These are phyloP conservation scores for Aldabrachelys gigantea DNA, from an alignment of 2,113 vertebrate genomes.

Conservation along the genomic window DNA sequence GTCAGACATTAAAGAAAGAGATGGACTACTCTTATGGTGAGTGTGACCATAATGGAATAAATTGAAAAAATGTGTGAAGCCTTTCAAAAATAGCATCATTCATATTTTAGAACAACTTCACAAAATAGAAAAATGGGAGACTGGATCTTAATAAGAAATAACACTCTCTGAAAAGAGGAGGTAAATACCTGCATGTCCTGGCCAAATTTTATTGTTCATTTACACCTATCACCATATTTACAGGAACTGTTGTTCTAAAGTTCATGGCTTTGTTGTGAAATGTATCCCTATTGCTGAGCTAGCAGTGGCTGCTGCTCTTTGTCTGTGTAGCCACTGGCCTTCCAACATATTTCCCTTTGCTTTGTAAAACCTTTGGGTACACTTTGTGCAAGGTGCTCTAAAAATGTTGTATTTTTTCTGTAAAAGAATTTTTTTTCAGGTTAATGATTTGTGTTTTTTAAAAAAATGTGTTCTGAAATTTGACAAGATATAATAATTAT, in stretches of 20 bases:
- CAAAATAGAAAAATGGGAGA: neutral
- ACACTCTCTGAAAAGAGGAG: neutral
- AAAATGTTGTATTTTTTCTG: neutral
- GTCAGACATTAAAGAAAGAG: fast-evolving
- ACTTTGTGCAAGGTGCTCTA: neutral
- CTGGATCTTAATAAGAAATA: neutral
- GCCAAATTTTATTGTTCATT: neutral
- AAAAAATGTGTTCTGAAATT: neutral
- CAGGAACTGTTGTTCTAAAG: neutral
- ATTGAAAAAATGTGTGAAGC: neutral
- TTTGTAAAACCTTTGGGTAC: neutral
- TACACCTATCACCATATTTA: neutral
- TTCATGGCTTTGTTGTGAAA: neutral
- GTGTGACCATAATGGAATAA: neutral
- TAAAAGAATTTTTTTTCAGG: neutral
- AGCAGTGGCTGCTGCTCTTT: neutral
- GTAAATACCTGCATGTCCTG: neutral
- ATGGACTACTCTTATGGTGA: fast-evolving
- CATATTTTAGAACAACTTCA: fast-evolving
- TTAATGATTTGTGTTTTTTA: neutral
- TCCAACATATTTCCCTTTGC: fast-evolving
- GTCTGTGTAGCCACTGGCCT: neutral
- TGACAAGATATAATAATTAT: neutral
- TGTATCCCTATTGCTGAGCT: neutral
- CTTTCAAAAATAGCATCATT: neutral